phyloP scores from a whole-genome alignment of 1,140 invertebrate genomes.

The Leptopilina clavipes region DNA sequence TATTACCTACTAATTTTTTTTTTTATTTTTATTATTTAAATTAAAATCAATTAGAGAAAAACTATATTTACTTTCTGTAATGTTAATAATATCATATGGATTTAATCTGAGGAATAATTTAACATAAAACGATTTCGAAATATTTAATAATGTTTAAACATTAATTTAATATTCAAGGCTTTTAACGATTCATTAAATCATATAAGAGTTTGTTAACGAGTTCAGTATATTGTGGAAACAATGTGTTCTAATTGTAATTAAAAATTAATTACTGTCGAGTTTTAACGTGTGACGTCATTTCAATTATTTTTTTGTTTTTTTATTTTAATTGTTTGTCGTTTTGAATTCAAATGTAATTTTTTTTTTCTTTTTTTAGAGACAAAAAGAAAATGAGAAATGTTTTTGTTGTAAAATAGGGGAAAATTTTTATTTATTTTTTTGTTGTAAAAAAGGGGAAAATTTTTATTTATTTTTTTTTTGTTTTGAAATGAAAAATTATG shows the following conservation, averaged over 20 bases:
- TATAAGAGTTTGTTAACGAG: neutral
- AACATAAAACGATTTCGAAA: neutral
- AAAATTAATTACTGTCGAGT: neutral
- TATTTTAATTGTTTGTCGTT: neutral
- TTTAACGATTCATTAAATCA: neutral
- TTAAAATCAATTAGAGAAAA: too few species aligned
- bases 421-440: too few species aligned
- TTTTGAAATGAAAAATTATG: conserved; percentile 13
- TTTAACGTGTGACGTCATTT: neutral
- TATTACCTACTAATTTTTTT: too few species aligned
- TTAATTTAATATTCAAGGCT: neutral
- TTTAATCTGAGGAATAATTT: too few species aligned
- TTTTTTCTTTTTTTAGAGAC: neutral
- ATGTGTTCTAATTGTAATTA: neutral
- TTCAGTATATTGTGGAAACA: neutral
- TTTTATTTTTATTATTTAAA: too few species aligned
- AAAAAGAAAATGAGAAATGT: too few species aligned
- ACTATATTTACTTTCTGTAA: too few species aligned
- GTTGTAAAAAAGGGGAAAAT: too few species aligned
- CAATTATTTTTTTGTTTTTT: neutral
- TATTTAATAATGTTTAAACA: neutral
- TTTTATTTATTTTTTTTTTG: too few species aligned
- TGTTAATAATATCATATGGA: too few species aligned
- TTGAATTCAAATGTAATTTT: neutral
- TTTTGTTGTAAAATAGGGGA: too few species aligned